A percentile compares a stretch with the other conserved stretches of the same genome.
Conservation (phyloP, 2,888 invertebrate species). For the Drosophila falleni region DNA sequence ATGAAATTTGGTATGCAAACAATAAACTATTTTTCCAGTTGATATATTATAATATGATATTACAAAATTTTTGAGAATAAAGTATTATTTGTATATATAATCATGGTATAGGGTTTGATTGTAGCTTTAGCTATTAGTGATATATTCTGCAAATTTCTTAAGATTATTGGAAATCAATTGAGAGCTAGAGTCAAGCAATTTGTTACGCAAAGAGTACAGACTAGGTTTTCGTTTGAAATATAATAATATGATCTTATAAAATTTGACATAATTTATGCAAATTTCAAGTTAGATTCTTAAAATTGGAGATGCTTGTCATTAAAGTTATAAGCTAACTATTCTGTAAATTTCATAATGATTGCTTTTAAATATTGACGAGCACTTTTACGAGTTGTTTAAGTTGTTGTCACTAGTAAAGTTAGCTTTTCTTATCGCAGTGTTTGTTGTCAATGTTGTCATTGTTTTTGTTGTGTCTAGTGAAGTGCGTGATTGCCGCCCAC, state of each 20-base stretch:
- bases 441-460: constrained; percentile 2
- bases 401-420: constrained; percentile 20
- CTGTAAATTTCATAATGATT: background rate
- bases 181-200: background rate
- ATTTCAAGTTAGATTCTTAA: background rate
- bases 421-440: constrained; percentile 8
- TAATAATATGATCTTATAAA: background rate
- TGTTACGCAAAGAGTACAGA: background rate
- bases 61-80: background rate
- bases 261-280: background rate
- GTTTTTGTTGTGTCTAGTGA: constrained; percentile 16
- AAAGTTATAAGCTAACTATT: background rate
- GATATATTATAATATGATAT: background rate
- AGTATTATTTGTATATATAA: background rate
- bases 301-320: background rate
- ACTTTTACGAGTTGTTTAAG: constrained; percentile 17
- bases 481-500: constrained; percentile 33
- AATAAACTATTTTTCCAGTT: background rate
- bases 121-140: background rate
- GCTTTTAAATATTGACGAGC: background rate
- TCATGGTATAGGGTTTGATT: background rate
- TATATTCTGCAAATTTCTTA: background rate
- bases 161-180: background rate
- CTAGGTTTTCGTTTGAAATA: background rate
- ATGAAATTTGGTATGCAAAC: background rate